phyloP scores from a whole-genome alignment of 92 coral and sea anemone genomes.

The Epizoanthus stellaris region DNA sequence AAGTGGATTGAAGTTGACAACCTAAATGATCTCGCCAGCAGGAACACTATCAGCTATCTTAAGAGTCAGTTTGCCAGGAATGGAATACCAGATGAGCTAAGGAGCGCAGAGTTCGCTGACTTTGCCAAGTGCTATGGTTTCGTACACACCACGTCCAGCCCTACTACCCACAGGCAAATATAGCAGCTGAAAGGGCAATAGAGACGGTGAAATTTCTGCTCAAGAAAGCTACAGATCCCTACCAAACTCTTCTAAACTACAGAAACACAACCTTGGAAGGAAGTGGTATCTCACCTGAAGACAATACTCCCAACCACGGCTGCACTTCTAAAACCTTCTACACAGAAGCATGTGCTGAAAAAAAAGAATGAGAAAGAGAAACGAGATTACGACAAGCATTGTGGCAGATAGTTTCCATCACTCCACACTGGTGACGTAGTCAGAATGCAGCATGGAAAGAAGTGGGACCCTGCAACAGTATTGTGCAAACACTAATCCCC shows the following conservation, averaged over 20 bases:
- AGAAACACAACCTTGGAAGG: slow-evolving; percentile 49
- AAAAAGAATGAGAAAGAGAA: slow-evolving; percentile 3
- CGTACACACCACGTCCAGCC: slow-evolving; percentile 53
- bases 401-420: slow-evolving; percentile 2
- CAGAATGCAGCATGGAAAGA: neutral
- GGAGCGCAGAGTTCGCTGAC: slow-evolving; percentile 42
- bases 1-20: slow-evolving; percentile 52
- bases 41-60: slow-evolving; percentile 29
- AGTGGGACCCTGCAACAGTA: slow-evolving; percentile 17
- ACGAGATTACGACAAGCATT: too few relatives aligned
- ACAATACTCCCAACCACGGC: slow-evolving; percentile 42
- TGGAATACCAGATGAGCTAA: slow-evolving; percentile 50
- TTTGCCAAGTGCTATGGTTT: slow-evolving; percentile 60
- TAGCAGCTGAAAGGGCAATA: slow-evolving; percentile 19
- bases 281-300: slow-evolving; percentile 37
- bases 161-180: slow-evolving; percentile 50
- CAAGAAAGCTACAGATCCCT: slow-evolving; percentile 33
- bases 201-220: slow-evolving; percentile 5
- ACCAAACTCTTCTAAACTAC: slow-evolving; percentile 38
- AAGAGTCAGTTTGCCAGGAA: slow-evolving; percentile 51
- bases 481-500: neutral
- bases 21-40: slow-evolving; percentile 46
- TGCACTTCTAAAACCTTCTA: slow-evolving; percentile 17
- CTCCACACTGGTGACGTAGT: slow-evolving; percentile 31
- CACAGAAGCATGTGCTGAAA: neutral